Percentiles rank a stretch among this genome's conserved stretches.
Conservation (phyloP, 1,140 invertebrate species). For the Drosophila biarmipes region DNA sequence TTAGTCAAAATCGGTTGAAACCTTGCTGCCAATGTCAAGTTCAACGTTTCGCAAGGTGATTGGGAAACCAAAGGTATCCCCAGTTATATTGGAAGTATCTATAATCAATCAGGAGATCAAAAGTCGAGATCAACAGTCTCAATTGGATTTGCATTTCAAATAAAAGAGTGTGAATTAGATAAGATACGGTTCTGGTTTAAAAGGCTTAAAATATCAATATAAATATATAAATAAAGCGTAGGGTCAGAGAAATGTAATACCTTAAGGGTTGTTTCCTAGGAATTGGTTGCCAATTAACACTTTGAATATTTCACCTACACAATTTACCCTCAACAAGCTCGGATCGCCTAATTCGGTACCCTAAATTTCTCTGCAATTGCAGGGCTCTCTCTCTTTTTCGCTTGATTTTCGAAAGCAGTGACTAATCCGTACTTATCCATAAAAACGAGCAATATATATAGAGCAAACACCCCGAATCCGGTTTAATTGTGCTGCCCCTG, state of each 20-base stretch:
- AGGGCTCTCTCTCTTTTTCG: slow-evolving; percentile 2
- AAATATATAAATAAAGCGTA: background rate
- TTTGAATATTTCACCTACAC: background rate
- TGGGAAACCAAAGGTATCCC: background rate
- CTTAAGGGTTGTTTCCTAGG: background rate
- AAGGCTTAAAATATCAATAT: background rate
- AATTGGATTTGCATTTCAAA: slow-evolving; percentile 28
- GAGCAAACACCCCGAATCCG: slow-evolving; percentile 23
- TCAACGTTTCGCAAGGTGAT: slow-evolving; percentile 29
- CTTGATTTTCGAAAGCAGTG: slow-evolving; percentile 26
- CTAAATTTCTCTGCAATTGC: slow-evolving; percentile 6
- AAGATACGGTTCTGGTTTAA: too few relatives aligned
- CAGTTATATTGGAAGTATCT: slow-evolving; percentile 7
- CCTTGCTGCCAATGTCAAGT: slow-evolving; percentile 47
- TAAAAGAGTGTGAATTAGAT: slow-evolving; percentile 10
- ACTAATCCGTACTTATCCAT: slow-evolving; percentile 26
- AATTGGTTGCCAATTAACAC: background rate
- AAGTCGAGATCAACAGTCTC: slow-evolving; percentile 17
- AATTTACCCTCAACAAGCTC: background rate
- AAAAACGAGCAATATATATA: slow-evolving; percentile 34
- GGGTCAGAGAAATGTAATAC: background rate
- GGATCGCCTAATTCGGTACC: slow-evolving; percentile 2
- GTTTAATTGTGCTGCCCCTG: slow-evolving; percentile 55
- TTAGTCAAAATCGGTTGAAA: slow-evolving; percentile 1
- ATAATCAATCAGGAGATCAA: slow-evolving; percentile 18